Evolutionary conservation across 1,140 invertebrate species (phyloP).

Genomic region (Hydropsyche tenuis): DNA sequence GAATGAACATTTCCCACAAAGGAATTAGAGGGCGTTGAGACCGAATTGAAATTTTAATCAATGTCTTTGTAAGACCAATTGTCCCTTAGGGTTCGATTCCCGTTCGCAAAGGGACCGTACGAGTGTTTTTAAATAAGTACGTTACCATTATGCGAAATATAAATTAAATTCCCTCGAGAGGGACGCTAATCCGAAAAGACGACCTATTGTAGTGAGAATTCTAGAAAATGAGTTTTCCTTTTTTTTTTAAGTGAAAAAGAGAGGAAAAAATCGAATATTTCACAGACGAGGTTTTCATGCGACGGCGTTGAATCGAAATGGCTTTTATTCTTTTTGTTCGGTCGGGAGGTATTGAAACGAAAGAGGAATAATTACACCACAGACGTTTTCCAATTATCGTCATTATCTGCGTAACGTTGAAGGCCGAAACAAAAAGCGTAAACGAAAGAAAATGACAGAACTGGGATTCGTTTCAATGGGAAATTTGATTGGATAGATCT

Average conservation of each 20-base stretch:
- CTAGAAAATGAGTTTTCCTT: background rate
- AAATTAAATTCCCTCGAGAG: conserved; percentile 10
- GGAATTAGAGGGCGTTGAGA: conserved; percentile 31
- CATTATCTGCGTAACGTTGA: conserved; percentile 12
- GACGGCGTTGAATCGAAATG: background rate
- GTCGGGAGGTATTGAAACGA: background rate
- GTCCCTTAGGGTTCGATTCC: conserved; percentile 24
- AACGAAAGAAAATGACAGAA: conserved; percentile 2
- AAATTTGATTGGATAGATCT: conserved; percentile 29
- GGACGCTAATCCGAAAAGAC: conserved; percentile 20
- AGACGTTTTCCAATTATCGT: conserved; percentile 25
- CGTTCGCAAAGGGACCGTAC: background rate
- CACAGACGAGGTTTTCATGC: background rate
- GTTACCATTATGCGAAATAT: conserved; percentile 1
- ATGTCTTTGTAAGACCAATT: conserved; percentile 14
- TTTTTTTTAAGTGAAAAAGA: background rate
- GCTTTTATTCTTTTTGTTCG: background rate
- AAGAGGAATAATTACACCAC: conserved; percentile 12
- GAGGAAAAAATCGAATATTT: background rate
- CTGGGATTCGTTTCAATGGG: conserved; percentile 27
- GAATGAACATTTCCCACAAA: conserved; percentile 11
- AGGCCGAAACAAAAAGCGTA: conserved; percentile 18
- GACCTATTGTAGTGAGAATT: background rate
- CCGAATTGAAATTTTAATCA: conserved; percentile 36
- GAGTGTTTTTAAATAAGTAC: too few relatives aligned